Percentiles rank a stretch among this genome's conserved stretches.
Conservation (phyloP, 2,888 invertebrate species). For the Eretmocerus hayati region DNA sequence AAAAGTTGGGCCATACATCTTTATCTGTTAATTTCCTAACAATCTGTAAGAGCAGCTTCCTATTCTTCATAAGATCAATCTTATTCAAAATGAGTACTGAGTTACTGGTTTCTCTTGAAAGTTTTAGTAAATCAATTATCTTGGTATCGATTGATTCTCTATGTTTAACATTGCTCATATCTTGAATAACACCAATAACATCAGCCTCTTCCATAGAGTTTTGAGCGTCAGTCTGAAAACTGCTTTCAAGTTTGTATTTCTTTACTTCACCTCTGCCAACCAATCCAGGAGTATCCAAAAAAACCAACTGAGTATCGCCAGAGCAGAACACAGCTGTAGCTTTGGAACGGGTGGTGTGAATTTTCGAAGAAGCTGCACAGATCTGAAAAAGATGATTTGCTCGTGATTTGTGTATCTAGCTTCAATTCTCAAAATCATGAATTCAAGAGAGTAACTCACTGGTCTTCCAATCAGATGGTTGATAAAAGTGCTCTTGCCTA, state of each 20-base stretch:
- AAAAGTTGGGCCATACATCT: conserved; percentile 69
- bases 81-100: conserved; percentile 86
- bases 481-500: conserved; percentile 91
- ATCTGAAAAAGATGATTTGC: too few relatives aligned
- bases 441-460: conserved; percentile 50
- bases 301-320: conserved; percentile 78
- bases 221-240: conserved; percentile 57
- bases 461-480: conserved; percentile 76
- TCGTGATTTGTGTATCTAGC: not conserved
- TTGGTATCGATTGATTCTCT: conserved; percentile 63
- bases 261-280: conserved; percentile 63
- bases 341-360: conserved; percentile 79
- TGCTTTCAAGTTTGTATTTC: conserved; percentile 54
- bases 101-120: conserved; percentile 50
- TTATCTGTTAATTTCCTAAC: conserved; percentile 62
- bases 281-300: conserved; percentile 91
- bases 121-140: conserved; percentile 60
- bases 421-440: too few relatives aligned
- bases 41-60: conserved; percentile 60
- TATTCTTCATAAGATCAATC: conserved; percentile 63
- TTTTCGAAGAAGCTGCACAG: conserved; percentile 83
- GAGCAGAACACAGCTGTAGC: conserved; percentile 67
- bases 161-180: conserved; percentile 65
- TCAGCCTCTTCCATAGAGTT: conserved; percentile 64
- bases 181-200: conserved; percentile 80